A percentile compares a stretch with the other conserved stretches of the same genome.
Evolutionary conservation across 2,888 invertebrate species (phyloP).

Genomic region (Pseudoips prasinana): DNA sequence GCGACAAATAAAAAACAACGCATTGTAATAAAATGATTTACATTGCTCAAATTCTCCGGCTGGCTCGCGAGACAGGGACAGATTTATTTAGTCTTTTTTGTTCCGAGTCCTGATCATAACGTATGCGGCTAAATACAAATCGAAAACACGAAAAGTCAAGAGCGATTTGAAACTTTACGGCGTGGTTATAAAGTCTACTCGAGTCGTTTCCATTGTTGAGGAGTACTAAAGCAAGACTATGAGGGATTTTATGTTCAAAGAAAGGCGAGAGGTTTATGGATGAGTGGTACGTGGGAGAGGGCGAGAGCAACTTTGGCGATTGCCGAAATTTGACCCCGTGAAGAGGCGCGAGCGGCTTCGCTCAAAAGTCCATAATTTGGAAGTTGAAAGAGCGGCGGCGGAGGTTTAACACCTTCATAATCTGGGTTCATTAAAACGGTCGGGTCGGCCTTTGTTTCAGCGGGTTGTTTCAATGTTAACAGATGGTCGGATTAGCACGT

Average conservation of each 20-base stretch:
- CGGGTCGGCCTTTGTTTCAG: slow-evolving; percentile 79
- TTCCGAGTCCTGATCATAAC: slow-evolving; percentile 68
- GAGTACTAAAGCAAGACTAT: slow-evolving; percentile 44
- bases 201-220: slow-evolving; percentile 35
- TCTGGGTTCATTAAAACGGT: slow-evolving; percentile 76
- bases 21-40: slow-evolving; percentile 78
- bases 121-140: slow-evolving; percentile 71
- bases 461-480: slow-evolving; percentile 74
- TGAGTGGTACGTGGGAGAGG: slow-evolving; percentile 48
- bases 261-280: slow-evolving; percentile 63
- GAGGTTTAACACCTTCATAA: slow-evolving; percentile 81
- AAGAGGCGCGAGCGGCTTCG: slow-evolving; percentile 57
- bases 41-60: slow-evolving; percentile 75
- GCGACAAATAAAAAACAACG: slow-evolving; percentile 65
- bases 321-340: slow-evolving; percentile 76
- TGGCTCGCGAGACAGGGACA: slow-evolving; percentile 67
- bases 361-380: slow-evolving; percentile 75
- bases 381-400: slow-evolving; percentile 75
- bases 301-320: slow-evolving; percentile 51
- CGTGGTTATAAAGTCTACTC: slow-evolving; percentile 57
- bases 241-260: slow-evolving; percentile 59
- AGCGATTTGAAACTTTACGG: slow-evolving; percentile 47
- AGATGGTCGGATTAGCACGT: slow-evolving; percentile 77
- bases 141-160: slow-evolving; percentile 44
- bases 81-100: slow-evolving; percentile 73